phyloP scores from a whole-genome alignment of 2,797 vertebrate genomes.

The Macroramphosus scolopax region DNA sequence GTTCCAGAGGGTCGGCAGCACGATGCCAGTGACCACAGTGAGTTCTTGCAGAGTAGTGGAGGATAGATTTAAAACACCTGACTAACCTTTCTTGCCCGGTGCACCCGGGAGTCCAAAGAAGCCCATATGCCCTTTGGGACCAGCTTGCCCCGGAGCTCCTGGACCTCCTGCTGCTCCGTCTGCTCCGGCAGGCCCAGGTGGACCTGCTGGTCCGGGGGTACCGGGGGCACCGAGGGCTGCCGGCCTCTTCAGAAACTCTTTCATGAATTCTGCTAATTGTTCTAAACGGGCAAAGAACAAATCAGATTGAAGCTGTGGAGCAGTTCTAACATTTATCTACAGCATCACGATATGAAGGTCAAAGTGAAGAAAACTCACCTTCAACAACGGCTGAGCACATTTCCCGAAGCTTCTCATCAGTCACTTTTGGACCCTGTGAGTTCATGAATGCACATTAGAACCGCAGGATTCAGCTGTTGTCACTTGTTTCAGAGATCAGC shows the following conservation, averaged over 20 bases:
- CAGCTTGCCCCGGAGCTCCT: slow-evolving; percentile 66
- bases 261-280: slow-evolving; percentile 77
- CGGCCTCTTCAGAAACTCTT: slow-evolving; percentile 77
- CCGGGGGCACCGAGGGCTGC: slow-evolving; percentile 73
- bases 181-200: slow-evolving; percentile 68
- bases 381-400: slow-evolving; percentile 79
- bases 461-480: too few species aligned
- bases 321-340: neutral
- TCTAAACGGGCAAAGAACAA: slow-evolving; percentile 53
- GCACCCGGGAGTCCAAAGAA: slow-evolving; percentile 78
- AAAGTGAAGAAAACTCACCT: slow-evolving; percentile 56
- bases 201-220: slow-evolving; percentile 64
- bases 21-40: too few species aligned
- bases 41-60: slow-evolving; percentile 1
- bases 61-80: neutral
- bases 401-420: slow-evolving; percentile 75
- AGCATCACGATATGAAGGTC: neutral
- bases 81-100: slow-evolving; percentile 77
- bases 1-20: too few species aligned
- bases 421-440: slow-evolving; percentile 76
- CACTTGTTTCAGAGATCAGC: too few species aligned
- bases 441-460: neutral
- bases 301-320: neutral
- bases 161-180: slow-evolving; percentile 65
- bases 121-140: slow-evolving; percentile 76